A percentile compares a stretch with the other conserved stretches of the same genome.
phyloP scores from a whole-genome alignment of 2,888 invertebrate species.

The Leptinotarsa juncta region DNA sequence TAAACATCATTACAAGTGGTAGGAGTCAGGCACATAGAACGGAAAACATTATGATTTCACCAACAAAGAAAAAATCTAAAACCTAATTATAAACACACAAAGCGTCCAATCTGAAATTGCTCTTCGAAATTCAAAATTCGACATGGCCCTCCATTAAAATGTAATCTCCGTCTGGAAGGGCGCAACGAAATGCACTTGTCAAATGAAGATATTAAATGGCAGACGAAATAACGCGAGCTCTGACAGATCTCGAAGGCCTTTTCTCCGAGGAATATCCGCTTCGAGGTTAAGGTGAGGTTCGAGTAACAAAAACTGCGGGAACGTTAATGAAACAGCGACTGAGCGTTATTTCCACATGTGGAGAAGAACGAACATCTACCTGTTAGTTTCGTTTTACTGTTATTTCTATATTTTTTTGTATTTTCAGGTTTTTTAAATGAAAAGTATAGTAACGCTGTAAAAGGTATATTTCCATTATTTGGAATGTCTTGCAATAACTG shows the following conservation, averaged over 20 bases:
- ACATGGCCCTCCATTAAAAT: conserved; percentile 40
- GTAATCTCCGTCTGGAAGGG: conserved; percentile 43
- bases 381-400: no score
- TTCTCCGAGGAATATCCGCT: background rate
- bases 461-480: no score
- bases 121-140: conserved; percentile 29
- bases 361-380: background rate
- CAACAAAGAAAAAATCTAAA: conserved; percentile 30
- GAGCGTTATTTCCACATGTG: background rate
- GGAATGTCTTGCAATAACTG: no score
- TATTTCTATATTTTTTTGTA: no score
- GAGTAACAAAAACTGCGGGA: no score
- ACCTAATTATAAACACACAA: conserved; percentile 37
- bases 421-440: no score
- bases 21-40: background rate
- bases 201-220: conserved; percentile 49
- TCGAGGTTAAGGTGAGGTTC: background rate
- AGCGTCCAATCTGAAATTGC: conserved; percentile 34
- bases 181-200: conserved; percentile 43
- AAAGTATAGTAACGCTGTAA: no score
- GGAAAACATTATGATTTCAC: conserved; percentile 1
- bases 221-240: conserved; percentile 29
- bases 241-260: conserved; percentile 16
- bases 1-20: background rate
- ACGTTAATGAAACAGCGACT: no score